Evolutionary conservation across 2,113 vertebrate genomes (phyloP).

Genomic region (Genyomyrus donnyi): DNA sequence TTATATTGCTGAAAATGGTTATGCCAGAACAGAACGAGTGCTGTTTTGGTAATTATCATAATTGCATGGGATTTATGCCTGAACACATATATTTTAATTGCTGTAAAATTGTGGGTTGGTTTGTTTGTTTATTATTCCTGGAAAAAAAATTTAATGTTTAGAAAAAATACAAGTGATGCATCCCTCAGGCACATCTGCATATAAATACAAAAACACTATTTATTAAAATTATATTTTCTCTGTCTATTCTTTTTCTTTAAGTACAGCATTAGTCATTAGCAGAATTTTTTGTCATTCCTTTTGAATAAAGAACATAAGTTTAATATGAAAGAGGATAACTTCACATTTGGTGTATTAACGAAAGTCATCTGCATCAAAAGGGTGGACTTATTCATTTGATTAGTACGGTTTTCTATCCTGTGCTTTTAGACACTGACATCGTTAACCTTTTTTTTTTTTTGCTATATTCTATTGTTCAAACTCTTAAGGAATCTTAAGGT

Average conservation of each 20-base stretch:
- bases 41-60: slow-evolving; percentile 65
- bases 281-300: not conserved
- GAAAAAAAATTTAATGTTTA: not conserved
- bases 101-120: slow-evolving; percentile 55
- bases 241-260: not conserved
- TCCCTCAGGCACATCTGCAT: not conserved
- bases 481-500: not conserved
- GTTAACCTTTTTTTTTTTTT: not conserved
- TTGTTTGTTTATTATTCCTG: not conserved
- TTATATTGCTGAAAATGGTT: slow-evolving; percentile 58
- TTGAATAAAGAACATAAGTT: not conserved
- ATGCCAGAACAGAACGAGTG: slow-evolving; percentile 47
- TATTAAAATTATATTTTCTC: not conserved
- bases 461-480: not conserved
- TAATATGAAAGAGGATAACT: not conserved
- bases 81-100: slow-evolving; percentile 54
- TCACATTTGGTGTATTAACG: not conserved
- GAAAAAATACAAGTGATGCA: not conserved
- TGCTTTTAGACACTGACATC: not conserved
- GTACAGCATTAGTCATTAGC: not conserved
- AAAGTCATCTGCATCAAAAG: not conserved
- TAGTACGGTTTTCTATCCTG: not conserved
- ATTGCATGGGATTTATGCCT: slow-evolving; percentile 57
- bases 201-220: not conserved
- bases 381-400: not conserved